phyloP scores from a whole-genome alignment of 2,797 vertebrate species.

The Enteromius viviparus region DNA sequence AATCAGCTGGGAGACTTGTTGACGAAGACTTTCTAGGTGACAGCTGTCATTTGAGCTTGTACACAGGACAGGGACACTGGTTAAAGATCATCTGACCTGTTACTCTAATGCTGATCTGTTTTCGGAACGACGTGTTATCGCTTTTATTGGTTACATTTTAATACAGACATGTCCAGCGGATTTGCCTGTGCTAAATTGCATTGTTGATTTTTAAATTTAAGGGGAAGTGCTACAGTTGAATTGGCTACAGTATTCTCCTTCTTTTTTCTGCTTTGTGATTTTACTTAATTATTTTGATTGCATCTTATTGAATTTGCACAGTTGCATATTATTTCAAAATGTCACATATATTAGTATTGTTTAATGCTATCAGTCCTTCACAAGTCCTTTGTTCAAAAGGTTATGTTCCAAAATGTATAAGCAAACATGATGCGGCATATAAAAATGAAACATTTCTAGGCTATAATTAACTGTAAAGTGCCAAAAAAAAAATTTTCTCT shows the following conservation, averaged over 20 bases:
- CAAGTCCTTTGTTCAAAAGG: not conserved
- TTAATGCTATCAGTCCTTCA: not conserved
- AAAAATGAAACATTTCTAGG: not conserved
- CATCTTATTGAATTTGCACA: not conserved
- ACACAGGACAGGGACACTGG: slow-evolving; percentile 7
- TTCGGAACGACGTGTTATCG: not conserved
- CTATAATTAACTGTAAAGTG: not conserved
- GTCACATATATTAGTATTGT: not conserved
- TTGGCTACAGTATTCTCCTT: not conserved
- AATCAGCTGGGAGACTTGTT: slow-evolving; percentile 29
- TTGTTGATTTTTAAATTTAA: not conserved
- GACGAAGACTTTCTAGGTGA: slow-evolving; percentile 25
- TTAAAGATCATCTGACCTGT: slow-evolving; percentile 44
- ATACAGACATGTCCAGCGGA: not conserved
- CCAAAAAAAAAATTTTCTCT: not conserved
- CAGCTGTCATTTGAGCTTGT: slow-evolving; percentile 40
- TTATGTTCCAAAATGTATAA: not conserved
- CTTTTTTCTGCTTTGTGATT: not conserved
- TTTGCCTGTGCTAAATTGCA: not conserved
- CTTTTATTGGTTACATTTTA: not conserved
- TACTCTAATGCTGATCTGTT: slow-evolving; percentile 30
- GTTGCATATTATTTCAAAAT: not conserved
- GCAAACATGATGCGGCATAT: not conserved
- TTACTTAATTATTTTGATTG: not conserved
- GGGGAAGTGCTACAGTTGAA: not conserved